Conservation (phyloP, 2,113 vertebrate genomes). For the Ciconia maguari region DNA sequence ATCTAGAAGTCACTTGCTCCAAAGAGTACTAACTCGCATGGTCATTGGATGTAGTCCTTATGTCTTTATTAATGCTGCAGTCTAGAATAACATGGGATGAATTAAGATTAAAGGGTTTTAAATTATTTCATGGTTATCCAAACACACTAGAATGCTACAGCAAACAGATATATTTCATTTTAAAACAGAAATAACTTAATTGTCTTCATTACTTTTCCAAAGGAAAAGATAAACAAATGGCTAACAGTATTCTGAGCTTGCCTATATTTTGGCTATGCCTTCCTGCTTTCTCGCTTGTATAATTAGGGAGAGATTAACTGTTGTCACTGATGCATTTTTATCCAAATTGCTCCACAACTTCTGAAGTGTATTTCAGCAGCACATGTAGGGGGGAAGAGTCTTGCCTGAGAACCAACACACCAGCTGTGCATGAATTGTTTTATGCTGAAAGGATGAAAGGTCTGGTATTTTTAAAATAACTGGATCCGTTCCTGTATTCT, state of each 20-base stretch:
- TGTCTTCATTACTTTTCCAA: not conserved
- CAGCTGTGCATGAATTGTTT: not conserved
- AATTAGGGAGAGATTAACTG: not conserved
- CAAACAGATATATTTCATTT: not conserved
- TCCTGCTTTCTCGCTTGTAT: not conserved
- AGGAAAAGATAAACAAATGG: not conserved
- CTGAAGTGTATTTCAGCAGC: not conserved
- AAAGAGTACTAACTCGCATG: not conserved
- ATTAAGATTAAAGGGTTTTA: not conserved
- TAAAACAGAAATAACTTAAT: not conserved
- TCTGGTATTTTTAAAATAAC: not conserved
- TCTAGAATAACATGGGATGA: not conserved
- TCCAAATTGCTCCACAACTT: not conserved
- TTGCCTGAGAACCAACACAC: not conserved
- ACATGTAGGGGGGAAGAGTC: not conserved
- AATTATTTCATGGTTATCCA: not conserved
- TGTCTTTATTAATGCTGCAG: not conserved
- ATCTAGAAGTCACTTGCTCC: not conserved
- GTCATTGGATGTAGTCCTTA: not conserved
- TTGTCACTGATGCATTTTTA: not conserved
- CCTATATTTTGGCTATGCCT: not conserved
- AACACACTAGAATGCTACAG: not conserved
- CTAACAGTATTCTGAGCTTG: not conserved
- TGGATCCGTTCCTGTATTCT: not conserved
- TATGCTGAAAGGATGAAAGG: not conserved